A percentile compares a stretch with the other conserved stretches of the same genome.
phyloP scores from a whole-genome alignment of 2,797 vertebrate genomes.

The Protonibea diacanthus region DNA sequence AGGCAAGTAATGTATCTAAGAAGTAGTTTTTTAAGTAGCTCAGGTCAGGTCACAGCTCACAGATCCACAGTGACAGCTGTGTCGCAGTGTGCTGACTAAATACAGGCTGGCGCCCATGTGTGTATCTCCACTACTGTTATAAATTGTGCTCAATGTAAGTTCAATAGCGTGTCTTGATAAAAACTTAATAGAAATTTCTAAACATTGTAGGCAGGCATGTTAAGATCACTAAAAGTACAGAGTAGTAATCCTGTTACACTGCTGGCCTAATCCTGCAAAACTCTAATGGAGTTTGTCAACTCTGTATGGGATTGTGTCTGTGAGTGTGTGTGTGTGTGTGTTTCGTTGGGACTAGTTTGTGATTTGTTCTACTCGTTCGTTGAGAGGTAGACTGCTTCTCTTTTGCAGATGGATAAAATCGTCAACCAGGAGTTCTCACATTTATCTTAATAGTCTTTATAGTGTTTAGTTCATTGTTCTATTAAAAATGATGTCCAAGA shows the following conservation, averaged over 20 bases:
- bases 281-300: constrained; percentile 75
- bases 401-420: constrained; percentile 19
- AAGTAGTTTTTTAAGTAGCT: constrained; percentile 10
- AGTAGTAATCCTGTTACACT: constrained; percentile 74
- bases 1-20: neutral
- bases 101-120: neutral
- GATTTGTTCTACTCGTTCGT: constrained; percentile 41
- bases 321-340: constrained; percentile 22
- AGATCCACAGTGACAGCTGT: constrained; percentile 26
- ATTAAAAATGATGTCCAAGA: constrained; percentile 70
- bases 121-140: neutral
- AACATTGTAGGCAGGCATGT: constrained; percentile 25
- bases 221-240: constrained; percentile 59
- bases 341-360: neutral
- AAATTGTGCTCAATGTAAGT: neutral
- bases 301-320: constrained; percentile 59
- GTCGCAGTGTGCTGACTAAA: neutral
- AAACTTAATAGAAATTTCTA: constrained; percentile 4
- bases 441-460: neutral
- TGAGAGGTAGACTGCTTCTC: neutral
- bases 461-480: neutral
- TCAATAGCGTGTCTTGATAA: neutral
- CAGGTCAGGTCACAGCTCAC: constrained; percentile 35
- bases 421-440: neutral
- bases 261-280: constrained; percentile 72